phyloP scores from a whole-genome alignment of 1,140 invertebrate genomes.

The Sitophilus oryzae region DNA sequence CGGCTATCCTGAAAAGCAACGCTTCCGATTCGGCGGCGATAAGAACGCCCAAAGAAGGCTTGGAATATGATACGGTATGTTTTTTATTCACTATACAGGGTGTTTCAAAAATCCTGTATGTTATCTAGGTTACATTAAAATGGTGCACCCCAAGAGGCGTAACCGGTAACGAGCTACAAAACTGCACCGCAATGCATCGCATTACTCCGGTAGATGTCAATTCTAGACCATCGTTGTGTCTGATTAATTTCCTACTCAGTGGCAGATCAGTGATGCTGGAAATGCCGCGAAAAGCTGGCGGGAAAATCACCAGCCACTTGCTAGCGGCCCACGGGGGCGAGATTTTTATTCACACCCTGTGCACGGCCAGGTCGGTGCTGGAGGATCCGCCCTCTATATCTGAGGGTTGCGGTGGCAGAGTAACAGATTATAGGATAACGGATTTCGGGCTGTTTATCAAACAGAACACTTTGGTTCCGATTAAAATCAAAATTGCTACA shows the following conservation, averaged over 20 bases:
- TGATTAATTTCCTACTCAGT: conserved; percentile 93
- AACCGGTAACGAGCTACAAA: conserved; percentile 69
- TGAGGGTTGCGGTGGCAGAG: conserved; percentile 86
- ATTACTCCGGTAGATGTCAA: conserved; percentile 96
- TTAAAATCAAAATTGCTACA: conserved; percentile 47
- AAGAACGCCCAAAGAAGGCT: conserved; percentile 48
- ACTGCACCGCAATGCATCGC: conserved; percentile 75
- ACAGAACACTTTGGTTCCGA: conserved; percentile 71
- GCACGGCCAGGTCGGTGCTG: conserved; percentile 76
- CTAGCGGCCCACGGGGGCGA: conserved; percentile 91
- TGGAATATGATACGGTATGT: conserved; percentile 55
- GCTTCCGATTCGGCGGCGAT: conserved; percentile 45
- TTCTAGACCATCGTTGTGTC: conserved; percentile 86
- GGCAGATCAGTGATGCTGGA: conserved; percentile 92
- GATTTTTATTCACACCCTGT: conserved; percentile 91
- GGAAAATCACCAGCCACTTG: conserved; percentile 87
- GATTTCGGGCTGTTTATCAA: conserved; percentile 88
- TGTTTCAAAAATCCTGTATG: conserved; percentile 39
- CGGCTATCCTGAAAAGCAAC: conserved; percentile 63
- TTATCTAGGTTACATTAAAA: conserved; percentile 78
- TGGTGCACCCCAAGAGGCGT: conserved; percentile 92
- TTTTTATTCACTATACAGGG: background rate
- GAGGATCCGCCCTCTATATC: conserved; percentile 94
- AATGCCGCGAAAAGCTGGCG: conserved; percentile 80
- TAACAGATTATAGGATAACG: conserved; percentile 84